Conservation (phyloP, 2,888 invertebrate species). For the Phaonia tiefii region DNA sequence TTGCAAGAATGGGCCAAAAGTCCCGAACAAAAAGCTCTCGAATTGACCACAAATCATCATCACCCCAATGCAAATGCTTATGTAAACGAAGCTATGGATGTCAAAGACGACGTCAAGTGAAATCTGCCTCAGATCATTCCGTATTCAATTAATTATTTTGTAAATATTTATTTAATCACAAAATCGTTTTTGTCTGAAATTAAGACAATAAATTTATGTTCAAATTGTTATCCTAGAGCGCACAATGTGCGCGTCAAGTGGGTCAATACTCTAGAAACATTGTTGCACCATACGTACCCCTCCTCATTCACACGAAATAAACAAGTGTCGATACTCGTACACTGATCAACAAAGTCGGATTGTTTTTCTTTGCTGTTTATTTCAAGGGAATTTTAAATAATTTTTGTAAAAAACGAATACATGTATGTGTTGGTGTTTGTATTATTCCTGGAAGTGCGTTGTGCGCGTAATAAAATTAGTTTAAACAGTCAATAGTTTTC, state of each 20-base stretch:
- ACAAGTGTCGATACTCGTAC: not conserved
- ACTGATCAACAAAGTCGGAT: no score
- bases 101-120: conserved; percentile 74
- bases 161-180: conserved; percentile 38
- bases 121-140: conserved; percentile 22
- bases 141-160: conserved; percentile 5
- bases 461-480: no score
- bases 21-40: conserved; percentile 75
- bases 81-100: conserved; percentile 78
- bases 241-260: not conserved
- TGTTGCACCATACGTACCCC: not conserved
- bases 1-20: conserved; percentile 89
- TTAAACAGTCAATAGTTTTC: no score
- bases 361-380: no score
- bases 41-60: conserved; percentile 75
- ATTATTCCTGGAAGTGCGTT: no score
- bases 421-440: no score
- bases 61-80: conserved; percentile 70
- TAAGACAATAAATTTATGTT: not conserved
- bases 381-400: no score
- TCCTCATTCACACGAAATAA: not conserved
- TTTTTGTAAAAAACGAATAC: no score
- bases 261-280: conserved; percentile 13
- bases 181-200: not conserved
- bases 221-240: conserved; percentile 17